Evolutionary conservation across 1,140 invertebrate species (phyloP), one percentile per base, ranked within the genome.

Genomic region (Mya arenaria): DNA sequence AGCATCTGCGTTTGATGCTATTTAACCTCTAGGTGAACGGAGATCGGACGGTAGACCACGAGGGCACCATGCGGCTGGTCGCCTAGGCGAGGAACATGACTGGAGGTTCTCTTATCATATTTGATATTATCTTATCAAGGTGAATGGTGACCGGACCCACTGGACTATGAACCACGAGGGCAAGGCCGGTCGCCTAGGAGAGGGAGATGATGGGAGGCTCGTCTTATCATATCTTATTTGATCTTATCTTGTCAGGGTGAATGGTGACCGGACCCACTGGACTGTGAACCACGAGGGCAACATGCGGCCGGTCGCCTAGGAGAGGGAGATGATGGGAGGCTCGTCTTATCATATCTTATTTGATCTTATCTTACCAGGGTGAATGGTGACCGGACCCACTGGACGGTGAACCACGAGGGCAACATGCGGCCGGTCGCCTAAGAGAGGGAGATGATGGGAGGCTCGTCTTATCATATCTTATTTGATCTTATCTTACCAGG

Each of bases 101-200:
- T 23, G 90, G 90, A n/a, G n/a, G n/a, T n/a, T n/a, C n/a, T n/a
- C n/a, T n/a, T n/a, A n/a, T n/a, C n/a, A n/a, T n/a, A n/a, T n/a
- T n/a, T n/a, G n/a, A n/a, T n/a, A n/a, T n/a, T n/a, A n/a, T n/a
- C n/a, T n/a, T n/a, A n/a, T n/a, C n/a, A n/a, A n/a, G 94, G 97
- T 98, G 28, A 87, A 89, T 73, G 89, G 88, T 13, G 87, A 87
- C 44, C 81, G 87, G 8, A 75, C 86, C 23, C 85, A 89, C 62
- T 90, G 90, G 90, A 82, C 84, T 19, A 85, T 91, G 8, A 86
- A 90, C 41, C 13, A 72, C 1, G 89, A 91, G 15, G 90, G 90
- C 1, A 89, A 90, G 65, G 90, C 90, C 90, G 83, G 56, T 28
- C 71, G 87, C 32, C 81, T 90, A 55, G 63, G 75, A 4, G 56